Conservation (phyloP, 2,888 invertebrate genomes). For the Perizoma affinitatum region DNA sequence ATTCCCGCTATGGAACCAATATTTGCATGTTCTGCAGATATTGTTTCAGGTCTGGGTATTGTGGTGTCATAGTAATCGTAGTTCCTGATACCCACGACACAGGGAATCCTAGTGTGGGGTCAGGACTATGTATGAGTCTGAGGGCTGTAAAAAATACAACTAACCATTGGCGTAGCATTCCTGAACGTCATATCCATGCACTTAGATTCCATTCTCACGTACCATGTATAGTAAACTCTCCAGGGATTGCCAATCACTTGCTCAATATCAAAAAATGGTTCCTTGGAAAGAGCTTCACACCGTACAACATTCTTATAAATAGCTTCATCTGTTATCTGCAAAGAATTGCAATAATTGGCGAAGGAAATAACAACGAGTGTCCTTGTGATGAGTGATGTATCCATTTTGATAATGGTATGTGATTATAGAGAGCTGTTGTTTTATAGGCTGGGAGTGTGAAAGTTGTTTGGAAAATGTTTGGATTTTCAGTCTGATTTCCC, state of each 20-base stretch:
- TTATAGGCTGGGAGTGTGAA: slow-evolving; percentile 27
- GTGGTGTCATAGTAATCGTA: no score
- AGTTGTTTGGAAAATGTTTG: slow-evolving; percentile 16
- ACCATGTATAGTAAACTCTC: slow-evolving; percentile 69
- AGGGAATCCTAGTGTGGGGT: no score
- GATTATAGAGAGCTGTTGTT: slow-evolving; percentile 5
- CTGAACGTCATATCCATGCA: slow-evolving; percentile 64
- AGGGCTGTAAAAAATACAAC: slow-evolving; percentile 29
- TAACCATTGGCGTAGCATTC: slow-evolving; percentile 56
- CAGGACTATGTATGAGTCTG: no score
- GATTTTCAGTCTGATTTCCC: slow-evolving; percentile 16
- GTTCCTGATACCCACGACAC: no score
- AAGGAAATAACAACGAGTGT: slow-evolving; percentile 2
- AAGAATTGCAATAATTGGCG: slow-evolving; percentile 6
- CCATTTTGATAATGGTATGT: slow-evolving; percentile 27
- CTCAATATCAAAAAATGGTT: slow-evolving; percentile 64
- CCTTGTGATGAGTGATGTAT: slow-evolving; percentile 1
- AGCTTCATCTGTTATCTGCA: slow-evolving; percentile 11
- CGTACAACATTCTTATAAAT: slow-evolving; percentile 34
- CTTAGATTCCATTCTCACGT: slow-evolving; percentile 51
- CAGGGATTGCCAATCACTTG: slow-evolving; percentile 58
- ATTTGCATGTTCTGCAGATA: no score
- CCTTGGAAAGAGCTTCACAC: slow-evolving; percentile 50
- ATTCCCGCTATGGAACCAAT: no score
- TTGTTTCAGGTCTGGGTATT: no score